These are phyloP conservation scores for Rousettus madagascariensis DNA, from an alignment of 2,797 vertebrate genomes.

Conservation along the genomic window DNA sequence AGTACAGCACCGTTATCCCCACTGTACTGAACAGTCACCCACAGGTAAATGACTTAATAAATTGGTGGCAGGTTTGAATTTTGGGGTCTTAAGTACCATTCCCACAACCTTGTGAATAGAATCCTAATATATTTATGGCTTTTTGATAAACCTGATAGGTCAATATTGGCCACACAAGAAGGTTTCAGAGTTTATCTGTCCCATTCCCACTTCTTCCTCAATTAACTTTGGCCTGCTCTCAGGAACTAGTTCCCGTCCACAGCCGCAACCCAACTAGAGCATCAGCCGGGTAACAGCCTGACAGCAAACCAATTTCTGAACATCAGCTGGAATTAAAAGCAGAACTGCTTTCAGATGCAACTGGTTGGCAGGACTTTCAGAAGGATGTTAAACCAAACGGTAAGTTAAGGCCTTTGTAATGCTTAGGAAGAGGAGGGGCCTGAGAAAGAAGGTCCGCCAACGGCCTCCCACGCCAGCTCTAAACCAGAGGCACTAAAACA, in stretches of 20 bases:
- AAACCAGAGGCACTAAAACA: not conserved
- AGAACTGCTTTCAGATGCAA: not conserved
- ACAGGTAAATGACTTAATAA: not conserved
- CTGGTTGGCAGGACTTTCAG: not conserved
- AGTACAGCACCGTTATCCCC: fast-evolving
- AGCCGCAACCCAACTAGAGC: not conserved
- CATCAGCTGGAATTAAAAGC: not conserved
- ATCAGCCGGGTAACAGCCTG: not conserved
- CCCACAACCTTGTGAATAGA: not conserved
- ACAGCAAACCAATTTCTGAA: not conserved
- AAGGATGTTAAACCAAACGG: not conserved
- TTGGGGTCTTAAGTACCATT: not conserved
- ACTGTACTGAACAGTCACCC: not conserved
- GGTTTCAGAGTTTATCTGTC: not conserved
- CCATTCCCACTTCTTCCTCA: not conserved
- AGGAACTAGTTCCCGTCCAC: not conserved
- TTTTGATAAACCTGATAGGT: not conserved
- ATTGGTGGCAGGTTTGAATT: not conserved
- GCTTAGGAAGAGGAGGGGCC: not conserved
- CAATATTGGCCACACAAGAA: not conserved
- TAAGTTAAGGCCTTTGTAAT: not conserved
- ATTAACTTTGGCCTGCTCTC: not conserved
- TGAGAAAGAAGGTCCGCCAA: not conserved
- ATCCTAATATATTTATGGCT: not conserved
- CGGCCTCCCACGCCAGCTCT: not conserved